Percentiles rank a stretch among this genome's conserved stretches.
Conservation (phyloP, 1,140 invertebrate species). For the Bombyx mandarina region DNA sequence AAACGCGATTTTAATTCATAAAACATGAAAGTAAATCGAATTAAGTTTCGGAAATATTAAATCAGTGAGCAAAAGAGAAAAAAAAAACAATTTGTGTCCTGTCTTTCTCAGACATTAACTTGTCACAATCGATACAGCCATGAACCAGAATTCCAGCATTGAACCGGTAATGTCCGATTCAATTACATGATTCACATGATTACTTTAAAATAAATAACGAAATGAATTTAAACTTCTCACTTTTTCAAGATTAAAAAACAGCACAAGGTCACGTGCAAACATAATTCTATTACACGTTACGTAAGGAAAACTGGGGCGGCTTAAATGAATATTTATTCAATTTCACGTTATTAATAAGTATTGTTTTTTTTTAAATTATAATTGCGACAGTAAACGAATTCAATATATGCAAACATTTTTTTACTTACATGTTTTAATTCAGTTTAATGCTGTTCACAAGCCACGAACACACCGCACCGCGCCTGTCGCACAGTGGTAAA, state of each 20-base stretch:
- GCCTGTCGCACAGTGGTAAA: slow-evolving; percentile 62
- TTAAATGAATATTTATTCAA: slow-evolving; percentile 31
- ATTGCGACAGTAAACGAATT: no score
- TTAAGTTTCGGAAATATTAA: no score
- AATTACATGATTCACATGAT: no score
- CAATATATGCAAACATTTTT: slow-evolving; percentile 1
- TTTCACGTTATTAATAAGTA: slow-evolving; percentile 1
- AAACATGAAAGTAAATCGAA: no score
- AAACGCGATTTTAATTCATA: background rate
- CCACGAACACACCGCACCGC: slow-evolving; percentile 55
- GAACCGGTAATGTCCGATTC: no score
- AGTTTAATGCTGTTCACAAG: slow-evolving; percentile 49
- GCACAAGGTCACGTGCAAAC: slow-evolving; percentile 66
- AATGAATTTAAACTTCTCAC: no score
- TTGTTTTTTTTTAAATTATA: background rate
- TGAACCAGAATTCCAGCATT: slow-evolving; percentile 4
- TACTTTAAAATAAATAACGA: no score
- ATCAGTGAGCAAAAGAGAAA: no score
- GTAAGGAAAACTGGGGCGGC: slow-evolving; percentile 37
- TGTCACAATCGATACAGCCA: slow-evolving; percentile 21
- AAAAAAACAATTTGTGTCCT: no score
- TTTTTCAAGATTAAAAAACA: slow-evolving; percentile 26
- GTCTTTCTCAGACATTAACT: no score
- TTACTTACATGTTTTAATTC: slow-evolving; percentile 65
- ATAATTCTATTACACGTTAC: slow-evolving; percentile 61